Evolutionary conservation across 2,113 vertebrate species (phyloP).

Genomic region (Macquaria australasica): DNA sequence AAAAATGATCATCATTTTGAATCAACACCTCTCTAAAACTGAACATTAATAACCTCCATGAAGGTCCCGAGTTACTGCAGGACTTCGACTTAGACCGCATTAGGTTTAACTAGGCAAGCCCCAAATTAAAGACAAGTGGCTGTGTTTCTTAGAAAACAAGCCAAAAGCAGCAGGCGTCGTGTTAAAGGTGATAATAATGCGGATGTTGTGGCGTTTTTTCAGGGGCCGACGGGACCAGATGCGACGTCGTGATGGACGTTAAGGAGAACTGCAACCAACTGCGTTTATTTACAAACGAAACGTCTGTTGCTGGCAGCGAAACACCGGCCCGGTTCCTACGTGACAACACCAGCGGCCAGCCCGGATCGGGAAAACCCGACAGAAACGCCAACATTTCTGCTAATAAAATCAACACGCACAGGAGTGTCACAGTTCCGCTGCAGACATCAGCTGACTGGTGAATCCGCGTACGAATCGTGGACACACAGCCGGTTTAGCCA

Average conservation of each 20-base stretch:
- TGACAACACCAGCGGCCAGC: slow-evolving; percentile 66
- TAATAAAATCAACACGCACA: slow-evolving; percentile 3
- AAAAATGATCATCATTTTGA: not conserved
- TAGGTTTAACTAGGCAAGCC: not conserved
- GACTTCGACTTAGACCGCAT: not conserved
- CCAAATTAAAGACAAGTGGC: not conserved
- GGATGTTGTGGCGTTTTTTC: slow-evolving; percentile 42
- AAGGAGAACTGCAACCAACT: slow-evolving; percentile 24
- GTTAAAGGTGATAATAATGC: slow-evolving; percentile 23
- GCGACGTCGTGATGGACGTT: slow-evolving; percentile 20
- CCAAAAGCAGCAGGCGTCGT: slow-evolving; percentile 7
- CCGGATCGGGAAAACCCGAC: slow-evolving; percentile 15
- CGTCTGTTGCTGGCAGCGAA: slow-evolving; percentile 3
- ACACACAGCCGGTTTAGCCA: slow-evolving; percentile 18
- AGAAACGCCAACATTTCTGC: slow-evolving; percentile 39
- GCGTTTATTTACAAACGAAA: slow-evolving; percentile 11
- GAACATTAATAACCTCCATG: not conserved
- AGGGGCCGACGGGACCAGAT: slow-evolving; percentile 18
- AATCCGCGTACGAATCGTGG: slow-evolving; percentile 30
- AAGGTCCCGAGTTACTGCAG: not conserved
- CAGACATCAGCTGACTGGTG: slow-evolving; percentile 31
- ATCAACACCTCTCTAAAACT: not conserved
- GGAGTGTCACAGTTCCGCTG: not conserved
- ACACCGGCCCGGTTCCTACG: slow-evolving; percentile 11
- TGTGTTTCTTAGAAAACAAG: not conserved